Percentiles rank a stretch among this genome's conserved stretches.
Conservation (phyloP, 2,113 vertebrate genomes). For the Cryptomyrus ogoouensis region DNA sequence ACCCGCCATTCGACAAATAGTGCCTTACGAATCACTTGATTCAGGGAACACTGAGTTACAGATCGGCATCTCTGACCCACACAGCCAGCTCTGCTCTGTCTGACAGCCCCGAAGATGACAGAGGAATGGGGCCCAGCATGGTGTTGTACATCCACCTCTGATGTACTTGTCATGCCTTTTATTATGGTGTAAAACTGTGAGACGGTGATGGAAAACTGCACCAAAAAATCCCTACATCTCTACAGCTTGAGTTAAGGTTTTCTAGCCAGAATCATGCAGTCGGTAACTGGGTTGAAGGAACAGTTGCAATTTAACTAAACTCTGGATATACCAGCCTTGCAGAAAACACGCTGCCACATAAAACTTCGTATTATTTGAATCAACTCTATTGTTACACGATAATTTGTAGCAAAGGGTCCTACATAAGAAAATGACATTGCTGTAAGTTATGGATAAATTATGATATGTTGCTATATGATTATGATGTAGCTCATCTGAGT, state of each 20-base stretch:
- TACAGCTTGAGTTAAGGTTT: neutral
- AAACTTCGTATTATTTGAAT: neutral
- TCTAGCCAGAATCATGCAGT: neutral
- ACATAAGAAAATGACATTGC: neutral
- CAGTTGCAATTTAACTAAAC: neutral
- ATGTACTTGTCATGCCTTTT: neutral
- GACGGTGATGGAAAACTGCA: neutral
- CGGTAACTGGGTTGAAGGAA: neutral
- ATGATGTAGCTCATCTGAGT: neutral
- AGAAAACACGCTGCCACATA: neutral
- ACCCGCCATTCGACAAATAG: neutral
- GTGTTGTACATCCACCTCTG: neutral
- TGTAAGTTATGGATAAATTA: neutral
- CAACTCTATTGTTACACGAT: neutral
- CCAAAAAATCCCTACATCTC: neutral
- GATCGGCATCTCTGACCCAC: neutral
- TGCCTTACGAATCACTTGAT: neutral
- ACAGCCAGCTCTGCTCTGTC: neutral
- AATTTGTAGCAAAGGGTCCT: neutral
- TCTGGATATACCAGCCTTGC: neutral
- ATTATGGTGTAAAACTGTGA: neutral
- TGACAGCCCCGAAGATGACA: neutral
- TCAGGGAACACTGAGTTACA: neutral
- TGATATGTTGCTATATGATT: neutral
- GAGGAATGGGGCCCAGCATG: neutral